Conservation (phyloP, 2,888 invertebrate species). For the Mantis religiosa region DNA sequence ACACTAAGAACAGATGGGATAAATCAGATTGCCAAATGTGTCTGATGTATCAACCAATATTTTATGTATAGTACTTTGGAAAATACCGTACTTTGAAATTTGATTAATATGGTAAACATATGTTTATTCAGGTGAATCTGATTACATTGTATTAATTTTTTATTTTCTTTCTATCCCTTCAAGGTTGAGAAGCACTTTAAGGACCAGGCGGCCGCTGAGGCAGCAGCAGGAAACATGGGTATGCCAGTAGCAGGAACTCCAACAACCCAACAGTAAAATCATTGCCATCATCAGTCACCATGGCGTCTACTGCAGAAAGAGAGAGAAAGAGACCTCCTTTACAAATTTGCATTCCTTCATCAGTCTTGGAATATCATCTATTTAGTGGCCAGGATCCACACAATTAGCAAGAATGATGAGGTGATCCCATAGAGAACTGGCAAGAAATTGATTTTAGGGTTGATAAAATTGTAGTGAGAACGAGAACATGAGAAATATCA, state of each 20-base stretch:
- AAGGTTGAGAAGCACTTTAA: slow-evolving; percentile 42
- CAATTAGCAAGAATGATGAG: background rate
- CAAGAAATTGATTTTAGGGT: background rate
- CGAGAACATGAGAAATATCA: background rate
- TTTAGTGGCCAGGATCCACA: background rate
- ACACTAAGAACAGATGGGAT: too few species aligned
- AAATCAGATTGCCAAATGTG: background rate
- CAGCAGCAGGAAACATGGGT: slow-evolving; percentile 14
- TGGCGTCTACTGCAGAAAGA: background rate
- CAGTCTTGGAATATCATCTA: background rate
- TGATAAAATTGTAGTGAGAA: background rate
- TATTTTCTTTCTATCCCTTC: background rate
- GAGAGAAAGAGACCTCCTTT: background rate
- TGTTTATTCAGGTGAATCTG: too few species aligned
- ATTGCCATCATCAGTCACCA: background rate
- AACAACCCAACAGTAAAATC: background rate
- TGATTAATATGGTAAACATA: too few species aligned
- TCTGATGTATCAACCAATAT: too few species aligned
- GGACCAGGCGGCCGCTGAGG: slow-evolving; percentile 37
- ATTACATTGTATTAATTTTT: too few species aligned
- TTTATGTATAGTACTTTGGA: too few species aligned
- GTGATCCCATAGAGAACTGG: background rate
- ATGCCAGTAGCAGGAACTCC: slow-evolving; percentile 12
- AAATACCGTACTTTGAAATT: too few species aligned
- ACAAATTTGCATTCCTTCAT: background rate